phyloP scores from a whole-genome alignment of 2,113 vertebrate species.

The Oophaga pumilio region DNA sequence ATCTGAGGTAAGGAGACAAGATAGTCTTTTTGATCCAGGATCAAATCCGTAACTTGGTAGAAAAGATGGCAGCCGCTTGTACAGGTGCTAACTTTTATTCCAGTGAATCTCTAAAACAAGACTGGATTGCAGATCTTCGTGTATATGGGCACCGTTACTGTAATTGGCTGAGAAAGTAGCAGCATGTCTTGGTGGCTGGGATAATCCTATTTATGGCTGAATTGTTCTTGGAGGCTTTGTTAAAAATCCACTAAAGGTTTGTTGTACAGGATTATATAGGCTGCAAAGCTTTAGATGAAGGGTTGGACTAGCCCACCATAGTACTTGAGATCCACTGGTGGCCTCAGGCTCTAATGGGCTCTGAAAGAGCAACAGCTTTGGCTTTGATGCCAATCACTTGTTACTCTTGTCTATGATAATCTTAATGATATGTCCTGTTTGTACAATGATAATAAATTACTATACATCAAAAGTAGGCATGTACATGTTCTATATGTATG shows the following conservation, averaged over 20 bases:
- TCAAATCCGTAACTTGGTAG: background rate
- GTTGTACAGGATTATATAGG: background rate
- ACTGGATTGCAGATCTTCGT: background rate
- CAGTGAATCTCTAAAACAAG: background rate
- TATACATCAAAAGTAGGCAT: background rate
- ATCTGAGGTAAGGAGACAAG: background rate
- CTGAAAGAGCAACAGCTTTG: background rate
- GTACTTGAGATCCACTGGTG: background rate
- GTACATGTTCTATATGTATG: background rate
- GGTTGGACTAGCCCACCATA: background rate
- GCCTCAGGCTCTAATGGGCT: background rate
- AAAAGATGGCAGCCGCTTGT: background rate
- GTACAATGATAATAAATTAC: background rate
- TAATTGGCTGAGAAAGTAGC: background rate
- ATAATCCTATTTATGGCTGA: background rate
- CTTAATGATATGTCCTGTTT: background rate
- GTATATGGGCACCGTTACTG: background rate
- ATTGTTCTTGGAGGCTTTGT: background rate
- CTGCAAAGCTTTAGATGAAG: background rate
- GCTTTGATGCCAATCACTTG: background rate
- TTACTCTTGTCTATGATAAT: background rate
- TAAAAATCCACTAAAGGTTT: background rate
- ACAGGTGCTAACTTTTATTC: background rate
- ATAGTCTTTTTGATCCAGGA: background rate
- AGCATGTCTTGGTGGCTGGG: background rate